Evolutionary conservation across 2,113 vertebrate genomes (phyloP).

Genomic region (Oncorhynchus nerka): DNA sequence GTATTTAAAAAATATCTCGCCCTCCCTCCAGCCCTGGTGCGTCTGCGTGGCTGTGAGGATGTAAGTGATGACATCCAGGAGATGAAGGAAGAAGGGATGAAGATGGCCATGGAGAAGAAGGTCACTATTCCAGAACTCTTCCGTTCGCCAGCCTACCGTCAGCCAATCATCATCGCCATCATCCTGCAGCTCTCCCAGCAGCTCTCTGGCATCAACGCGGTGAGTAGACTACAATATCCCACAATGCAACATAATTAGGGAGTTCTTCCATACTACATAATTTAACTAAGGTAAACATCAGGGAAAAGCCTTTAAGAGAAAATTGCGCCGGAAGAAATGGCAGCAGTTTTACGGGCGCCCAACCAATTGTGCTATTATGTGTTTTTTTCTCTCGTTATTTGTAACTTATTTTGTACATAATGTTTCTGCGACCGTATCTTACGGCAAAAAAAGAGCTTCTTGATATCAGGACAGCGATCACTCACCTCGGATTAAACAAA

Average conservation of each 20-base stretch:
- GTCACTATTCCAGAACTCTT: conserved; percentile 87
- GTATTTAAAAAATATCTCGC: not conserved
- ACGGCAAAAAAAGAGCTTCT: too few species aligned
- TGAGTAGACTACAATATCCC: conserved; percentile 67
- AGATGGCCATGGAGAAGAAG: conserved; percentile 87
- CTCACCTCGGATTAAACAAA: too few species aligned
- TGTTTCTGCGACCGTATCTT: too few species aligned
- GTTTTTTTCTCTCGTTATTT: too few species aligned
- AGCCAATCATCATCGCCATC: conserved; percentile 90
- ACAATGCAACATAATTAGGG: not conserved
- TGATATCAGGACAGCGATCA: too few species aligned
- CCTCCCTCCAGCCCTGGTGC: conserved; percentile 77
- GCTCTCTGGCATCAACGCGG: conserved; percentile 95
- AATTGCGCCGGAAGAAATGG: too few species aligned
- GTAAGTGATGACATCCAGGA: conserved; percentile 85
- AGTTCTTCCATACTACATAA: not conserved
- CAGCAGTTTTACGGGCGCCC: too few species aligned
- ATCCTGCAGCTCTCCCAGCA: conserved; percentile 94
- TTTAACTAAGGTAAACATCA: too few species aligned
- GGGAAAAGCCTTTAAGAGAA: too few species aligned
- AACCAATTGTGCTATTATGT: too few species aligned
- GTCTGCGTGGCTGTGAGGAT: conserved; percentile 79
- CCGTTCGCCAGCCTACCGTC: conserved; percentile 79
- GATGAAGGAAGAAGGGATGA: conserved; percentile 89
- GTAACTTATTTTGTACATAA: too few species aligned